Evolutionary conservation across 2,797 vertebrate species (phyloP), one percentile per base, ranked within the genome.

Genomic region (Enteromius fasciolatus): DNA sequence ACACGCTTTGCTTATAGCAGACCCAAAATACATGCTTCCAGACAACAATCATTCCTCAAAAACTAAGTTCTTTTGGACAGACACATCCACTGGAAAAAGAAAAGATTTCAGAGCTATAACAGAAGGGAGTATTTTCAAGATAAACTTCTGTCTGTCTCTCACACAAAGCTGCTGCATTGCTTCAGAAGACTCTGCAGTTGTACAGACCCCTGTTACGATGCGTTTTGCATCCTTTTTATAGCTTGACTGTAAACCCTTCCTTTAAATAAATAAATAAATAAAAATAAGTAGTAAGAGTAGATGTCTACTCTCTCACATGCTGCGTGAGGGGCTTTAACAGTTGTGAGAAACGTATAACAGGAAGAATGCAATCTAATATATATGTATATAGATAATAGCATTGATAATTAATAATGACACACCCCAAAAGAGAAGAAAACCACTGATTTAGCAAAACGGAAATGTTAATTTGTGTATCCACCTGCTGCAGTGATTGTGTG

Each of bases 1-100:
- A n/a, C 31, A 68, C 33, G 10, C 46, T 67, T 82, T 57, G 28
- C 48, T 82, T 76, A 76, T 48, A 73, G 41, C 28, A 33, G 31
- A 68, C 59, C 36, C 25, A 59, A 44, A 48, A 75, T 33, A 28
- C 28, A 52, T 18, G 63, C 48, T 72, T 44, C 18, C 15, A 72
- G 25, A 41, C 1, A 23, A 28, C 15, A 69, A 41, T 54, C 18
- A 20, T 44, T 57, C 14, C 8, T 17, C 31, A 66, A 31, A 78
- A 66, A 57, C 69, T 4, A 74, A 36, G 31, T 54, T 36, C 28
- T 73, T 18, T 54, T 73, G 48, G 18, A 73, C 70, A 73, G 48
- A 20, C 28, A 73, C 18, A 36, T 73, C 54, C 18, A 73, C 18
- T 8, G 70, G 28, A 20, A 41, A 25, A 31, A 28, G 3, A 20